Base-by-base conservation (phyloP, 2,797 vertebrate species). In the Pangasius djambal region DNA sequence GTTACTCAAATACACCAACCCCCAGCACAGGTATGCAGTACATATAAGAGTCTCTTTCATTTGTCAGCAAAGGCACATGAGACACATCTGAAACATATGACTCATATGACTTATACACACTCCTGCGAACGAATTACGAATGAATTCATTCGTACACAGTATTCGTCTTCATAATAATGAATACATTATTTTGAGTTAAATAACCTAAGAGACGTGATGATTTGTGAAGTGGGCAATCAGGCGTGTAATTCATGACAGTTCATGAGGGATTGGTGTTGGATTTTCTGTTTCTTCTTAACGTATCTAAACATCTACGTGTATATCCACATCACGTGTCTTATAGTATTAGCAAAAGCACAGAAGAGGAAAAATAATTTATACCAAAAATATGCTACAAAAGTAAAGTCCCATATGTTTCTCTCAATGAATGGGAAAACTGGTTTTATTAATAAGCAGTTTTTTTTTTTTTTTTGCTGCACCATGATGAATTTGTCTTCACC, bases 1-100 rank as follows among this genome's bases (percentile, higher is more conserved):
- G 90, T 96, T 99, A 91, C 97, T 99, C 88, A 99, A 99, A 90
- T 99, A 99, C 93, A 99, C 98, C 69, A 98, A 96, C 91, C 97
- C 98, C 9, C 81, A 87, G 79, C 86, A 89, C 89, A 89, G 85
- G 89, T 89, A 57, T 20, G 31, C 37, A 48, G 6, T 16, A 34
- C 16, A 59, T 28, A 20, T 34, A 18, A 67, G 15, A 48, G 4
- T 44, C 61, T 16, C 1, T 28, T 65, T 48, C 1, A 7, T 28
- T 44, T 37, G 13, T 34, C 55, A 61, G 79, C 74, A 77, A 25
- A 48, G 15, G 74, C 1, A 48, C 44, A 1, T n/a, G 50, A n/a
- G 44, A 28, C 25, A 25, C 28, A 48, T 15, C 16, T 40, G 70
- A 40, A 44, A 25, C 20, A 40, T 22, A 1, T 75, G 40, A 48